phyloP scores from a whole-genome alignment of 2,113 vertebrate genomes.

The Nesospiza acunhae region DNA sequence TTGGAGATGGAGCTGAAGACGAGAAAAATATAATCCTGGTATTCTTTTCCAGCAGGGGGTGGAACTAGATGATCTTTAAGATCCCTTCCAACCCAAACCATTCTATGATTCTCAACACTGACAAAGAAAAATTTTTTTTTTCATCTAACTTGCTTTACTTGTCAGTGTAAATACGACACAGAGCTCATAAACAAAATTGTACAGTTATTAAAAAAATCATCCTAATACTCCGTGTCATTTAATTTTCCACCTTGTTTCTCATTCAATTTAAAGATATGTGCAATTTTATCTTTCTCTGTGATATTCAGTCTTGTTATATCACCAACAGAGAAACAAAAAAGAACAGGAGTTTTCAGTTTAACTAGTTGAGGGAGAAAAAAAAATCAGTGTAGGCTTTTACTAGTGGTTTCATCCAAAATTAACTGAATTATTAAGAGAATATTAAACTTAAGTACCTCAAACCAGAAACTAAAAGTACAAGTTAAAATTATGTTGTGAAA shows the following conservation, averaged over 20 bases:
- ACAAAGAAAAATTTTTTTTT: not conserved
- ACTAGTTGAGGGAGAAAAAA: not conserved
- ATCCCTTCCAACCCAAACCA: not conserved
- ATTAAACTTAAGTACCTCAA: constrained; percentile 5
- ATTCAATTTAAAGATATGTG: not conserved
- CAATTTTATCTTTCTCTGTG: constrained; percentile 7
- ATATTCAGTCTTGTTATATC: not conserved
- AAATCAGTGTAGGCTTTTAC: not conserved
- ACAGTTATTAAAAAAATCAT: not conserved
- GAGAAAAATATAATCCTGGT: not conserved
- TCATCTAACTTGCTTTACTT: not conserved
- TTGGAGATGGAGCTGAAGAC: not conserved
- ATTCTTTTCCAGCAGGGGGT: not conserved
- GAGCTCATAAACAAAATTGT: not conserved
- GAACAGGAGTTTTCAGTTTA: not conserved
- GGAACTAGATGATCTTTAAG: not conserved
- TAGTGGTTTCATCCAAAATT: constrained; percentile 21
- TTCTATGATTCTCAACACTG: not conserved
- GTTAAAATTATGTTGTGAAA: constrained; percentile 22
- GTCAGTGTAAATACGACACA: not conserved
- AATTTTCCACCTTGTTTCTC: not conserved
- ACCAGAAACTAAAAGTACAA: constrained; percentile 11
- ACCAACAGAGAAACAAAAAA: not conserved
- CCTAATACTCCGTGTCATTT: not conserved
- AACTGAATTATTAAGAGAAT: not conserved